Base-by-base conservation (phyloP, 2,113 vertebrate species). In the Anas platyrhynchos region DNA sequence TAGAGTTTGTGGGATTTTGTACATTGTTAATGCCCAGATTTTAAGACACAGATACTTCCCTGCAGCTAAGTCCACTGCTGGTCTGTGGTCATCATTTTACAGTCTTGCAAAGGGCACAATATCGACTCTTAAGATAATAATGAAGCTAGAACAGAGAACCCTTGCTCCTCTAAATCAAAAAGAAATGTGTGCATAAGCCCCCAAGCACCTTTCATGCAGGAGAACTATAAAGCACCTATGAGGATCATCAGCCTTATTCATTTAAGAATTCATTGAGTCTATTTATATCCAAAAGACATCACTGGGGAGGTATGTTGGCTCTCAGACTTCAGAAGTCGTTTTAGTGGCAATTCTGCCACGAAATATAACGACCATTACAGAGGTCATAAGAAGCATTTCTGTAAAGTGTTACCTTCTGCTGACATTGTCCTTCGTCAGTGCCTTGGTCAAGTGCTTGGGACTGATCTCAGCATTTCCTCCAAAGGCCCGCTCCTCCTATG, bases 391-490 rank as follows among this genome's bases (percentile, higher is more conserved):
- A 41, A 83, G 55, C 6, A 41, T 69, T 92, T 89, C 25, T 7
- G 6, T 89, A 67, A 89, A 92, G 52, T 79, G 91, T n/a, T 46
- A 54, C 66, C 86, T 75, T 31, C 84, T 80, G 93, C 93, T 92
- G 80, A 78, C 81, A 72, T 62, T 0, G 2, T 21, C 65, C 34
- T 93, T 67, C 16, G 27, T 4, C 46, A 34, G 68, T 4, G 75
- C 58, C 75, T n/a, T 27, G 89, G 84, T 68, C 95, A 85, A 65
- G 67, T 9, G 89, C 93, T 84, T 21, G 74, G 84, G 38, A 58
- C 67, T 56, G 92, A 84, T 34, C 87, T 87, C 96, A 84, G 75
- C 62, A 7, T 55, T 80, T 82, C 91, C 69, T 86, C 75, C 87
- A 18, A 23, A 56, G 72, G 23, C 52, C 20, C 2, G 3, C 10